Conservation (phyloP, 2,888 invertebrate genomes). For the Xylophagus ater region DNA sequence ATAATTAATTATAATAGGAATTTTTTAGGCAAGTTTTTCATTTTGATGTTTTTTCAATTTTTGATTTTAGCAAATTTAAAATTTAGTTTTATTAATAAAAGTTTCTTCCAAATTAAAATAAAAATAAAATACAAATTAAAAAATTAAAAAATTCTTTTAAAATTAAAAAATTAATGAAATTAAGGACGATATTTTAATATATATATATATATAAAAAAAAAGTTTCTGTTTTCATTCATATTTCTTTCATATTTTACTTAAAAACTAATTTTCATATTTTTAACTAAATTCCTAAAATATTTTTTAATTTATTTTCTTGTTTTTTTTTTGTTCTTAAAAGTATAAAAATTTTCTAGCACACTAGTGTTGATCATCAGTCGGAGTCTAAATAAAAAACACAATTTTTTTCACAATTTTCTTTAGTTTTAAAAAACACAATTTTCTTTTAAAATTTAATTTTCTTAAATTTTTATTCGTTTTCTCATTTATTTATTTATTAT, state of each 20-base stretch:
- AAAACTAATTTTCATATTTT: neutral
- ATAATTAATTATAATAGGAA: no score
- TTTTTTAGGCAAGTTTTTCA: no score
- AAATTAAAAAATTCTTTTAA: no score
- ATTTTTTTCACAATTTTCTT: constrained; percentile 1
- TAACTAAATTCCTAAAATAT: neutral
- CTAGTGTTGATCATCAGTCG: constrained; percentile 16
- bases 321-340: constrained; percentile 7
- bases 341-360: constrained; percentile 16
- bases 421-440: constrained; percentile 7
- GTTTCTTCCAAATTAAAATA: no score
- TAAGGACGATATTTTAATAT: neutral
- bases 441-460: constrained; percentile 3
- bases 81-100: no score
- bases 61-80: no score
- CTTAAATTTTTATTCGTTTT: neutral
- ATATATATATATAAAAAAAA: no score
- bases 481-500: no score
- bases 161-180: neutral
- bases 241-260: neutral
- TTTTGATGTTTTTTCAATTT: no score
- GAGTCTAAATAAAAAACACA: constrained; percentile 9
- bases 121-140: neutral
- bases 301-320: constrained; percentile 2
- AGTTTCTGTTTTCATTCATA: neutral